Conservation (phyloP, 1,140 invertebrate species). For the Penaeus vannamei region DNA sequence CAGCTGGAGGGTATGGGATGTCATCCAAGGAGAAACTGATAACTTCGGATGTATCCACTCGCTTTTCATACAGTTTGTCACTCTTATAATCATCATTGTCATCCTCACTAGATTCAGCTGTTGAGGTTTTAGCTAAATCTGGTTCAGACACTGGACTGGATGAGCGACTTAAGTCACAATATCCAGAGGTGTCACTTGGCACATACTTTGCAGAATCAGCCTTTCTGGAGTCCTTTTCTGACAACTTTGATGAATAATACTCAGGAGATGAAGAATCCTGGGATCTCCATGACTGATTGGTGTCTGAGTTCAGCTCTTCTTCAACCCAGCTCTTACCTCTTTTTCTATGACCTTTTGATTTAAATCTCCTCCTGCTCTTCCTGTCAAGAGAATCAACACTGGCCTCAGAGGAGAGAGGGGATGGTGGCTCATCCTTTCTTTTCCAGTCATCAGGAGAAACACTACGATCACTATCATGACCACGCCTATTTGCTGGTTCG, state of each 20-base stretch:
- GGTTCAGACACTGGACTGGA: constrained; percentile 28
- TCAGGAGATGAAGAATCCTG: constrained; percentile 7
- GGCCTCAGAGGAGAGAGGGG: constrained; percentile 41
- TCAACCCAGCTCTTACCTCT: neutral
- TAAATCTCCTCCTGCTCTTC: neutral
- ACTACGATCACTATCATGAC: constrained; percentile 22
- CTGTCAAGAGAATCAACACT: neutral
- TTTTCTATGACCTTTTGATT: neutral
- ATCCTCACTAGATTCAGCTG: neutral
- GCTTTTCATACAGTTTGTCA: too few species aligned
- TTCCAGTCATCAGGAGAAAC: constrained; percentile 32
- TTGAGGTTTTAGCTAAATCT: neutral
- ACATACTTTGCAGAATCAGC: neutral
- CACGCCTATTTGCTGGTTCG: neutral
- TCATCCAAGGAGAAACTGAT: constrained; percentile 41
- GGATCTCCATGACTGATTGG: constrained; percentile 39
- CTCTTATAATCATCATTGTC: too few species aligned
- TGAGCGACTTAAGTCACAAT: constrained; percentile 43
- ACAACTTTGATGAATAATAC: constrained; percentile 3
- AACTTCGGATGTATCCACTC: neutral
- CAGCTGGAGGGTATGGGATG: constrained; percentile 49
- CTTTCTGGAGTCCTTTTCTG: neutral
- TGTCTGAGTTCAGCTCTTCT: constrained; percentile 18
- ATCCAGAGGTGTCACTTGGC: constrained; percentile 55
- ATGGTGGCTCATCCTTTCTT: constrained; percentile 45